Conservation (phyloP, 2,888 invertebrate species). For the Petrophora chlorosata region DNA sequence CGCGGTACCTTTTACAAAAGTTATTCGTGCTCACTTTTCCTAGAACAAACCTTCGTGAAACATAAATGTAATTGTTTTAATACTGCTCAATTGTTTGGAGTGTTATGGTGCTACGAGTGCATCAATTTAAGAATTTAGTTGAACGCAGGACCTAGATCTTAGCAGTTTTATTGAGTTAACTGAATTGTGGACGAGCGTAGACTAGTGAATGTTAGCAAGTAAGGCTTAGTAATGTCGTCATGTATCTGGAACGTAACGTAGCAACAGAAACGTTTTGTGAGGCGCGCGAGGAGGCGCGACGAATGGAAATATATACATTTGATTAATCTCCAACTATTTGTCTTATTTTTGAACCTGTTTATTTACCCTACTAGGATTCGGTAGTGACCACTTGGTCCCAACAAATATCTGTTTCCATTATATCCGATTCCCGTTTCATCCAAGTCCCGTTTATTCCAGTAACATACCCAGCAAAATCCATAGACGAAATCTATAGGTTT, state of each 20-base stretch:
- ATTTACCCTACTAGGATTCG: too few relatives aligned
- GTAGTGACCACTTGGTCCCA: too few relatives aligned
- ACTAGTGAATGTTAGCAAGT: slow-evolving; percentile 43
- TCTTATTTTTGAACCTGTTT: slow-evolving; percentile 31
- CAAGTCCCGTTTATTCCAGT: too few relatives aligned
- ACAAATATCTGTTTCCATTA: too few relatives aligned
- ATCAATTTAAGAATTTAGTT: slow-evolving; percentile 19
- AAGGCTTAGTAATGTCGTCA: slow-evolving; percentile 41
- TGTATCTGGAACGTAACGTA: slow-evolving; percentile 50
- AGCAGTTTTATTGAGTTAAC: slow-evolving; percentile 10
- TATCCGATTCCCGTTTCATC: too few relatives aligned
- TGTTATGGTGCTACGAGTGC: slow-evolving; percentile 39
- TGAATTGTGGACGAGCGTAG: slow-evolving; percentile 2
- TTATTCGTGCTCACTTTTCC: slow-evolving; percentile 57
- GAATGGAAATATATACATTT: slow-evolving; percentile 69
- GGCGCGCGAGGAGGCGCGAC: slow-evolving; percentile 39
- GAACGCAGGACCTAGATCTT: slow-evolving; percentile 6
- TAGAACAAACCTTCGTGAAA: slow-evolving; percentile 40
- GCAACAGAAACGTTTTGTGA: slow-evolving; percentile 55
- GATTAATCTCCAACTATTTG: slow-evolving; percentile 58
- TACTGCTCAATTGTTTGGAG: slow-evolving; percentile 48
- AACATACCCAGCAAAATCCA: too few relatives aligned
- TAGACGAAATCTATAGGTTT: too few relatives aligned
- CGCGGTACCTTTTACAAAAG: slow-evolving; percentile 5
- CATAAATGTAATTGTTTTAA: slow-evolving; percentile 37